Evolutionary conservation across 2,888 invertebrate genomes (phyloP).

Genomic region (Lasioglossum marginatum): DNA sequence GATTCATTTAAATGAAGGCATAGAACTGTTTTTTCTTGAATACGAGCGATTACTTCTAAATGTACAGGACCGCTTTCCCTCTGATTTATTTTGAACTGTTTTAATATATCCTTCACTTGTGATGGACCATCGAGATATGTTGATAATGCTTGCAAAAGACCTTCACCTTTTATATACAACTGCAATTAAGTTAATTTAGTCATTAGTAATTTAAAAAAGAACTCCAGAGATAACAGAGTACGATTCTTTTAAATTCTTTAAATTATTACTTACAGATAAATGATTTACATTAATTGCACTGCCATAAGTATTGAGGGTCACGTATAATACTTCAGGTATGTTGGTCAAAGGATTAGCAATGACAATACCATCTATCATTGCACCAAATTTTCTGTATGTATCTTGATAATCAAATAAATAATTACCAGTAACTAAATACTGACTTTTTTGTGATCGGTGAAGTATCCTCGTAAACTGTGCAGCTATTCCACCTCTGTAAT

Average conservation of each 20-base stretch:
- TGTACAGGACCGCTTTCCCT: slow-evolving; percentile 86
- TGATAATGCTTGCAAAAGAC: slow-evolving; percentile 84
- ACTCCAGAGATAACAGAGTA: neutral
- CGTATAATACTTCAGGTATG: slow-evolving; percentile 87
- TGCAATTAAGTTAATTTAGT: slow-evolving; percentile 73
- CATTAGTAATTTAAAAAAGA: neutral
- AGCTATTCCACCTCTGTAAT: slow-evolving; percentile 87
- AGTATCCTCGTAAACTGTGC: slow-evolving; percentile 89
- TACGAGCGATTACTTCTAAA: slow-evolving; percentile 88
- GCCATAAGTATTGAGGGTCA: slow-evolving; percentile 86
- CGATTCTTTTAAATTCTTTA: neutral
- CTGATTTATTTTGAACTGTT: slow-evolving; percentile 84
- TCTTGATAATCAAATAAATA: slow-evolving; percentile 90
- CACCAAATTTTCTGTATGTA: slow-evolving; percentile 87
- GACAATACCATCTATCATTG: slow-evolving; percentile 87
- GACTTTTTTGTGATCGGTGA: slow-evolving; percentile 85
- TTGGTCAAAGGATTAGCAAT: slow-evolving; percentile 89
- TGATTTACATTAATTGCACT: slow-evolving; percentile 87
- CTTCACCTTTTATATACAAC: slow-evolving; percentile 88
- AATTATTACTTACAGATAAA: slow-evolving; percentile 85
- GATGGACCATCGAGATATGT: slow-evolving; percentile 86
- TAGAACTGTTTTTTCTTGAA: slow-evolving; percentile 89
- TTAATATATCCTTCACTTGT: slow-evolving; percentile 85
- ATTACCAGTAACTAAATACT: slow-evolving; percentile 90
- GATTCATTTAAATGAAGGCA: slow-evolving; percentile 89